Percentiles rank a stretch among this genome's conserved stretches.
These are phyloP conservation scores for Baccha elongata DNA, from an alignment of 2,888 invertebrate species.

Conservation along the genomic window DNA sequence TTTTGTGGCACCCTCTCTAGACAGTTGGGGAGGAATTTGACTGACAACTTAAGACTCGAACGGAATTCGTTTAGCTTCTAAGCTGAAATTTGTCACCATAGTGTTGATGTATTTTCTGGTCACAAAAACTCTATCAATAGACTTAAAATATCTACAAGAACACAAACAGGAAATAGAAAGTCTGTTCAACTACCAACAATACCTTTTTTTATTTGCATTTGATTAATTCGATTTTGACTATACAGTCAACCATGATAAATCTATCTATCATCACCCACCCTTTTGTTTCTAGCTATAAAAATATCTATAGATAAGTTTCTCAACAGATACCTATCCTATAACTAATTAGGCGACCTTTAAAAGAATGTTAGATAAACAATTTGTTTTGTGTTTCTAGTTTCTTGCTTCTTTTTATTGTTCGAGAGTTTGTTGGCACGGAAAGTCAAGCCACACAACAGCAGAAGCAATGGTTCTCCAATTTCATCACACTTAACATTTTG, in stretches of 20 bases:
- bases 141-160: background rate
- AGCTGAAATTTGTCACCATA: constrained; percentile 65
- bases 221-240: constrained; percentile 67
- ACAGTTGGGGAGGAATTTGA: constrained; percentile 54
- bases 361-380: constrained; percentile 67
- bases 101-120: constrained; percentile 63
- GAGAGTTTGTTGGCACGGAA: background rate
- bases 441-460: background rate
- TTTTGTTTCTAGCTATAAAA: background rate
- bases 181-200: constrained; percentile 48
- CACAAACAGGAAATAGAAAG: constrained; percentile 60
- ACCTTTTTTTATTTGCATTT: constrained; percentile 64
- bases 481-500: constrained; percentile 60
- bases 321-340: constrained; percentile 37
- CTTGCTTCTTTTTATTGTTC: constrained; percentile 37
- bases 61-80: constrained; percentile 44
- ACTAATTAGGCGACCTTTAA: constrained; percentile 66
- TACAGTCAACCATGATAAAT: constrained; percentile 14
- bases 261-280: constrained; percentile 47
- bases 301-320: background rate
- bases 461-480: constrained; percentile 48
- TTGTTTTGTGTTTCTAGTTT: constrained; percentile 57
- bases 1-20: background rate
- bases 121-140: constrained; percentile 31
- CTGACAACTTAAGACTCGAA: constrained; percentile 59